Base-by-base conservation (phyloP, 1,140 invertebrate genomes). In the Archegozetes longisetosus region DNA sequence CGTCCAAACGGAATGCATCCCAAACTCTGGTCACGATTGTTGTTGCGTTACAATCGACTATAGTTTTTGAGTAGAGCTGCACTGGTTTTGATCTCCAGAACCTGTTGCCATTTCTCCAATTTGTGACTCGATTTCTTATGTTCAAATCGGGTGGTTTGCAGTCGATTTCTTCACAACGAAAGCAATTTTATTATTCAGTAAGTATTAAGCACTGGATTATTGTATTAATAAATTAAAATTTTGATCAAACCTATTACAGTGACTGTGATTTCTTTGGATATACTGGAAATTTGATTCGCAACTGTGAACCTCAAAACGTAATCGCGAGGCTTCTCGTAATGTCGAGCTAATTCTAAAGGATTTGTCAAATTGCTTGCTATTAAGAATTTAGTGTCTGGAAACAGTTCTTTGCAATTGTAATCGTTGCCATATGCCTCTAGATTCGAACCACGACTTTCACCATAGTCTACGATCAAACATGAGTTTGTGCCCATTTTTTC, bases 381-480 rank as follows among this genome's bases (percentile, higher is more conserved):
- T 26, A 29, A 22, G 56, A 55, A 53, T 20, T 64, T 54, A 14
- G 20, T 12, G 2, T 28, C 20, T 1, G 56, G 40, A 29, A 62
- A 62, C 12, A 53, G 3, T 55, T 56, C 22, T 2, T 22, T 12
- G 49, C 67, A 64, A 17, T 61, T 57, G 32, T 51, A 48, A 2
- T 53, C 24, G 55, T 62, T 56, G 12, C 64, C 64, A 60, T 47
- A 66, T 6, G 61, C 61, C 2, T 49, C 27, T 0, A 53, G 56
- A 32, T 17, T 47, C 20, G 48, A 24, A n/a, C 13, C 17, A 17
- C 23, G 14, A 14, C 14, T 25, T 52, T 74, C 73, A 13, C 70
- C 72, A 60, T 65, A 75, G 58, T 73, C 67, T 4, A 76, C 56
- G 2, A 68, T 53, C 0, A 75, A 58, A 62, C 74, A 75, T 0